Evolutionary conservation across 1,140 invertebrate genomes (phyloP), one percentile per base, ranked within the genome.

Genomic region (Pseudomyrmex concolor): DNA sequence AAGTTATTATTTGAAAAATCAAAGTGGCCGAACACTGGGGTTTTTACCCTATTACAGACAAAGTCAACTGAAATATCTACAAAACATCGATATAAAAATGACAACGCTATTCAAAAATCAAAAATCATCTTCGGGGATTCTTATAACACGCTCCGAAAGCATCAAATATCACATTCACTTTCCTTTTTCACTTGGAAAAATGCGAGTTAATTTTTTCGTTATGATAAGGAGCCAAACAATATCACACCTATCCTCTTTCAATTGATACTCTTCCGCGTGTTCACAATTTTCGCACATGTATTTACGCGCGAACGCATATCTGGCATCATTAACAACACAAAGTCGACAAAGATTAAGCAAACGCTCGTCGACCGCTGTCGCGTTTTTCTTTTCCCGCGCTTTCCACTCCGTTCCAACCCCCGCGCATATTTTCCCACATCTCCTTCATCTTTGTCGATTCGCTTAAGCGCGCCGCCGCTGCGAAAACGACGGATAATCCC

Each of bases 401-500:
- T 34, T 80, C 62, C 34, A 3, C 12, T 22, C 9, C 63, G 67
- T 77, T 60, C 59, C 66, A 67, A 10, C 54, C 57, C 60, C 73
- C 59, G 54, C 50, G 54, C 60, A 57, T 34, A 34, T 34, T 86
- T 84, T 55, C 48, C 73, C 45, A 60, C 76, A 45, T 80, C 50
- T 51, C 10, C 66, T 15, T 54, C 76, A 19, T 77, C 66, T 60
- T 34, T 80, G 76, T 80, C 76, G 66, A 80, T 80, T 71, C 77
- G 74, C 86, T 81, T 81, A 84, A 34, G 83, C 66, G 59, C 78
- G 50, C 55, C 78, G 50, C 55, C 57, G 59, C 86, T n/a, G 83
- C 76, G 83, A 84, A 84, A 88, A 88, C 74, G 60, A 71, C 67
- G 83, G 86, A 89, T 91, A 91, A 91, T 91, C 90, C 91, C 86